Conservation (phyloP, 2,888 invertebrate genomes). For the Diadegma fenestrale region DNA sequence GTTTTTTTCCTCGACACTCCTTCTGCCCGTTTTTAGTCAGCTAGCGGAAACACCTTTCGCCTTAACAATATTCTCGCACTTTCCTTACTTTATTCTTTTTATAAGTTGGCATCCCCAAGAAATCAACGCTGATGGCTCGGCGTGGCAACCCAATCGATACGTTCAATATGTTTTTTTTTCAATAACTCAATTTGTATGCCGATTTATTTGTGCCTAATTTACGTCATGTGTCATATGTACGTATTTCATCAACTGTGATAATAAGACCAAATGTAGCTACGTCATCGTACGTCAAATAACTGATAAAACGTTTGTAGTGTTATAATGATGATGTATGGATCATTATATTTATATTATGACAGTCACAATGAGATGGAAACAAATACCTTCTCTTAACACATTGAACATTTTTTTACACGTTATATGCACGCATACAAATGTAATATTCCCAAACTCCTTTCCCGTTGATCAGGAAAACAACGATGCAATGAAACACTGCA, state of each 20-base stretch:
- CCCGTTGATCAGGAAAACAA: conserved; percentile 1
- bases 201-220: conserved; percentile 39
- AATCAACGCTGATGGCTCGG: not conserved
- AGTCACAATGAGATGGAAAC: not conserved
- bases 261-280: conserved; percentile 30
- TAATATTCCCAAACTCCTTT: not conserved
- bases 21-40: too few relatives aligned
- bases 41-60: not conserved
- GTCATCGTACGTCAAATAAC: conserved; percentile 40
- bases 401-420: conserved; percentile 4
- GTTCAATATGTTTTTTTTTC: not conserved
- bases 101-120: not conserved
- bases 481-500: not conserved
- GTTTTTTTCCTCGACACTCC: too few relatives aligned
- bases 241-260: conserved; percentile 38
- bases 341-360: conserved; percentile 19
- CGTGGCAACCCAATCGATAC: not conserved
- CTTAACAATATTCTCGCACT: not conserved
- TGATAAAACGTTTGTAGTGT: conserved; percentile 30
- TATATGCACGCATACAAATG: conserved; percentile 6
- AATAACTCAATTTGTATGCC: conserved; percentile 8
- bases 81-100: not conserved
- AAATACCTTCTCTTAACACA: conserved; percentile 1
- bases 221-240: conserved; percentile 44
- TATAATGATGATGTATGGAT: conserved; percentile 21